Percentiles rank a stretch among this genome's conserved stretches.
Conservation (phyloP, 30 jellyfish, hydroid and myxozoan genomes). For the Calvadosia cruxmelitensis region DNA sequence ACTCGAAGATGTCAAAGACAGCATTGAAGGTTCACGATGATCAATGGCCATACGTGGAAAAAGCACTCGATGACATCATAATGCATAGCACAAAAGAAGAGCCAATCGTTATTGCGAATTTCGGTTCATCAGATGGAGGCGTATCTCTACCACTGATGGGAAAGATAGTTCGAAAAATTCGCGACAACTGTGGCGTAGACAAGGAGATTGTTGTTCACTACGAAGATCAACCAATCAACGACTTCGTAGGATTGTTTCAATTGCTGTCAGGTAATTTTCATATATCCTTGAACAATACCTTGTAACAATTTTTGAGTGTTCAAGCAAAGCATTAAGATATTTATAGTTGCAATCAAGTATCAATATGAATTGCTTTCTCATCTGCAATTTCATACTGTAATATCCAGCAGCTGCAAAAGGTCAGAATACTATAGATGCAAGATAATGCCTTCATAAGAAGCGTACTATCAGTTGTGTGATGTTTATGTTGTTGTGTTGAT, state of each 20-base stretch:
- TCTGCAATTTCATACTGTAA: no score
- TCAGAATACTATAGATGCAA: no score
- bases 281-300: no score
- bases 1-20: constrained; percentile 45
- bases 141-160: constrained; percentile 31
- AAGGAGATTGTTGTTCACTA: constrained; percentile 30
- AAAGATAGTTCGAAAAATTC: constrained; percentile 3
- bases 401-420: no score
- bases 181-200: constrained; percentile 27
- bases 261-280: neutral
- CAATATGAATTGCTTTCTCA: no score
- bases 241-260: neutral
- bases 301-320: no score
- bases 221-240: constrained; percentile 78
- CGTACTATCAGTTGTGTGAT: no score
- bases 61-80: constrained; percentile 9
- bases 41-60: constrained; percentile 6
- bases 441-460: no score
- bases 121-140: constrained; percentile 77
- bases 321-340: no score
- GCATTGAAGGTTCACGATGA: constrained; percentile 19
- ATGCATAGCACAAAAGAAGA: neutral
- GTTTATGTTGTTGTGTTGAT: no score
- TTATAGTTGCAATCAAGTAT: no score
- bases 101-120: constrained; percentile 47